Percentiles rank a stretch among this genome's conserved stretches.
phyloP scores from a whole-genome alignment of 2,888 invertebrate species.

The Cyclophora albipunctata region DNA sequence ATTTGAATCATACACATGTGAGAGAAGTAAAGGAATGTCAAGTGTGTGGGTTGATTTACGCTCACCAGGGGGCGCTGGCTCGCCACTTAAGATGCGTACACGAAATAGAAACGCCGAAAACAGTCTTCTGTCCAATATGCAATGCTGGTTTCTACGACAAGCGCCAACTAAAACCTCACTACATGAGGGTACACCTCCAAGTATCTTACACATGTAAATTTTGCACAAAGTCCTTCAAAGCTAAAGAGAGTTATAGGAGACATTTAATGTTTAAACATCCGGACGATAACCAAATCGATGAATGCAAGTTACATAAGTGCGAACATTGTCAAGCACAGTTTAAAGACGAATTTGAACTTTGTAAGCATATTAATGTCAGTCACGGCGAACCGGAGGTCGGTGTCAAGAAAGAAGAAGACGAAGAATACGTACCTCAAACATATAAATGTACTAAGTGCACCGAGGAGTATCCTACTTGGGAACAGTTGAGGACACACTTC shows the following conservation, averaged over 20 bases:
- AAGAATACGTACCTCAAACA: constrained; percentile 32
- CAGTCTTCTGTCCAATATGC: constrained; percentile 52
- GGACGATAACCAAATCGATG: constrained; percentile 11
- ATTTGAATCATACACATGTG: constrained; percentile 53
- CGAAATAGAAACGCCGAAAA: constrained; percentile 51
- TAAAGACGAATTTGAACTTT: constrained; percentile 54
- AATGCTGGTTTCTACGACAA: constrained; percentile 59
- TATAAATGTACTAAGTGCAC: constrained; percentile 60
- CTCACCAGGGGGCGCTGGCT: constrained; percentile 50
- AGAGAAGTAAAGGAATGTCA: constrained; percentile 52
- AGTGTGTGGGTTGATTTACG: constrained; percentile 58
- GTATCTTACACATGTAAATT: constrained; percentile 53
- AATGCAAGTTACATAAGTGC: constrained; percentile 41
- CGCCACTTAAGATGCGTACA: constrained; percentile 60
- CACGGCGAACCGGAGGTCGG: constrained; percentile 26
- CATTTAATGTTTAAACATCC: constrained; percentile 58
- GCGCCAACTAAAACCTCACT: constrained; percentile 53
- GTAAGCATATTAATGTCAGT: constrained; percentile 45
- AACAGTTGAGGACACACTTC: constrained; percentile 46
- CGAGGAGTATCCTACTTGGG: constrained; percentile 42
- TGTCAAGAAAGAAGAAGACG: constrained; percentile 42
- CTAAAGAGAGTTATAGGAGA: constrained; percentile 56
- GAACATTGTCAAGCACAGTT: constrained; percentile 51
- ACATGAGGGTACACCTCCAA: constrained; percentile 57
- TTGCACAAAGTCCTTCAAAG: constrained; percentile 56